These are phyloP conservation scores for Lordiphosa collinella DNA, from an alignment of 1,140 invertebrate species.

Conservation along the genomic window DNA sequence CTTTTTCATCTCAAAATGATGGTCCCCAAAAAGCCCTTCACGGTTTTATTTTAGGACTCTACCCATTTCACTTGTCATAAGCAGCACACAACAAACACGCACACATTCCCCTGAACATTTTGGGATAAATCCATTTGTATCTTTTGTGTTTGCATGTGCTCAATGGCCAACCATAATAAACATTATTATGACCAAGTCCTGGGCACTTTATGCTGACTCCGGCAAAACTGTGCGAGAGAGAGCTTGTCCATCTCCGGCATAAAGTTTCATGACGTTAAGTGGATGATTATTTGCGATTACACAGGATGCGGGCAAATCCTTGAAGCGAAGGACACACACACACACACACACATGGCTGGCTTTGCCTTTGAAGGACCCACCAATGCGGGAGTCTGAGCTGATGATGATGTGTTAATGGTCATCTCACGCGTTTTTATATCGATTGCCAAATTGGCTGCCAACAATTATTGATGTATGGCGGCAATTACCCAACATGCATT, in stretches of 20 bases:
- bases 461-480: constrained; percentile 72
- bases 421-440: constrained; percentile 63
- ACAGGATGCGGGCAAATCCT: constrained; percentile 60
- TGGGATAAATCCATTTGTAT: constrained; percentile 7
- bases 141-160: constrained; percentile 32
- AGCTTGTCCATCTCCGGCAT: constrained; percentile 53
- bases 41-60: neutral
- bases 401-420: constrained; percentile 73
- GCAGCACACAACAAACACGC: constrained; percentile 19
- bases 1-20: too few species aligned
- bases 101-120: too few species aligned
- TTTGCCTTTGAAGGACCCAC: constrained; percentile 28
- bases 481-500: constrained; percentile 68
- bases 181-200: constrained; percentile 61
- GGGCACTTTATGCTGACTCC: constrained; percentile 52
- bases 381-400: neutral
- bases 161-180: constrained; percentile 66
- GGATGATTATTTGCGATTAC: constrained; percentile 78
- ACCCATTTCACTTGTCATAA: constrained; percentile 52
- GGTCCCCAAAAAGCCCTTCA: too few species aligned
- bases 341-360: constrained; percentile 28
- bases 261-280: constrained; percentile 74
- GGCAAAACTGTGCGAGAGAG: constrained; percentile 10
- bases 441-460: constrained; percentile 75
- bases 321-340: constrained; percentile 57